phyloP scores from a whole-genome alignment of 2,113 vertebrate species.

The pig (Sus scrofa) region T2T-Sscrofa CM000825.6:57812501-57813000 shows the following conservation, averaged over 20 bases:
- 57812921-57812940: too few species aligned
- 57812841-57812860: too few species aligned
- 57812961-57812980: too few species aligned
- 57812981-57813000: too few species aligned
- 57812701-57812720: too few species aligned
- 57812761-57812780: not conserved
- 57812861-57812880: too few species aligned
- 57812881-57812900: too few species aligned
- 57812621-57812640: not conserved
- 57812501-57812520: not conserved
- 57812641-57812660: not conserved
- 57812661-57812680: not conserved
- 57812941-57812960: too few species aligned
- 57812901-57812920: too few species aligned
- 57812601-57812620: not conserved
- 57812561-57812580: slow-evolving; percentile 31
- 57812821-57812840: too few species aligned
- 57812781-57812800: slow-evolving; percentile 1
- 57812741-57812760: not conserved
- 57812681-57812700: slow-evolving; percentile 18
- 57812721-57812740: not conserved
- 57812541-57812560: not conserved
- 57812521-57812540: not conserved
- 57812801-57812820: slow-evolving; percentile 34
- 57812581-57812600: not conserved